phyloP scores from a whole-genome alignment of 2,888 invertebrate species.

The Ditula angustiorana region DNA sequence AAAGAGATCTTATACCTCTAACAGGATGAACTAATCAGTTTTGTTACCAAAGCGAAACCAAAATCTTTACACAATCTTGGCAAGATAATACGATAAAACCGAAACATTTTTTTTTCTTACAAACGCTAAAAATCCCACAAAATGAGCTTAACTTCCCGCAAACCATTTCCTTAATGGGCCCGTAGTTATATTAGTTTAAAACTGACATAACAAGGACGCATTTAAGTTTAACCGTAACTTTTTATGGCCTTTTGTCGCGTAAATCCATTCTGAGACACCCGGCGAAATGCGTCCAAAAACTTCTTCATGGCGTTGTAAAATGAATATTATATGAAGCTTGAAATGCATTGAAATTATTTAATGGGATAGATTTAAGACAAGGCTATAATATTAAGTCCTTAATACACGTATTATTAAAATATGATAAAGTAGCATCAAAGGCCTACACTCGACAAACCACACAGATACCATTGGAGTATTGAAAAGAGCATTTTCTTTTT shows the following conservation, averaged over 20 bases:
- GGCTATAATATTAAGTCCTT: too few species aligned
- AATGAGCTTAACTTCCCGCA: conserved; percentile 54
- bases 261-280: conserved; percentile 49
- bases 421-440: too few species aligned
- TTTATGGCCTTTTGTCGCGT: conserved; percentile 58
- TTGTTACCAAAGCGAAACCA: neutral
- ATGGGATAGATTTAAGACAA: neutral
- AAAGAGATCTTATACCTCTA: too few species aligned
- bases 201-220: conserved; percentile 66
- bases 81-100: neutral
- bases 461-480: too few species aligned
- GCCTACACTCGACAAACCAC: too few species aligned
- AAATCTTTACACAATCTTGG: conserved; percentile 4
- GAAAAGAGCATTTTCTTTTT: too few species aligned
- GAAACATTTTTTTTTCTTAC: neutral
- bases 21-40: neutral
- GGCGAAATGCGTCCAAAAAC: conserved; percentile 43
- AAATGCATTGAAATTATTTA: neutral
- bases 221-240: conserved; percentile 67
- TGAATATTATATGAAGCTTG: conserved; percentile 2
- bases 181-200: conserved; percentile 57
- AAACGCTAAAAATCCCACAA: conserved; percentile 40
- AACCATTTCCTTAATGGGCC: conserved; percentile 46
- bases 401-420: too few species aligned
- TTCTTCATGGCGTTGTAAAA: conserved; percentile 9